Evolutionary conservation across 2,888 invertebrate genomes (phyloP).

Genomic region (Melanostoma scalare): DNA sequence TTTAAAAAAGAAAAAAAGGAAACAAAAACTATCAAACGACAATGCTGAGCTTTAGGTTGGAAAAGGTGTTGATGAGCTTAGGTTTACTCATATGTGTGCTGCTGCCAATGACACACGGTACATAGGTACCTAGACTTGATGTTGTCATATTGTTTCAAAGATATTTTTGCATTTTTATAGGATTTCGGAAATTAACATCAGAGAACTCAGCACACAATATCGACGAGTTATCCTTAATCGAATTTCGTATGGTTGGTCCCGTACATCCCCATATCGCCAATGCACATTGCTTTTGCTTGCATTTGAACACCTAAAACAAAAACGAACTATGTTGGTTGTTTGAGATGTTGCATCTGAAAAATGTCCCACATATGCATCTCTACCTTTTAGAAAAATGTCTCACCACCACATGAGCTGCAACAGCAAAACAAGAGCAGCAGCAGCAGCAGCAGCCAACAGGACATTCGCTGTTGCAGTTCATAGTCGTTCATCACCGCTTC

Average conservation of each 20-base stretch:
- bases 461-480: slow-evolving; percentile 60
- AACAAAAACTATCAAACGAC: too few species aligned
- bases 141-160: slow-evolving; percentile 13
- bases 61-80: too few species aligned
- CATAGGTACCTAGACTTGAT: too few species aligned
- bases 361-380: slow-evolving; percentile 22
- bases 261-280: neutral
- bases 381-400: slow-evolving; percentile 55
- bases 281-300: slow-evolving; percentile 11
- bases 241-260: slow-evolving; percentile 4
- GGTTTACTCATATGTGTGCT: too few species aligned
- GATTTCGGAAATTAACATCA: slow-evolving; percentile 33
- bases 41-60: too few species aligned
- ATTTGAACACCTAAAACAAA: neutral
- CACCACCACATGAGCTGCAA: slow-evolving; percentile 45
- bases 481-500: slow-evolving; percentile 72
- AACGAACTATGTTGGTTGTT: slow-evolving; percentile 32
- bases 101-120: too few species aligned
- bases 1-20: too few species aligned
- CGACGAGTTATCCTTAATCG: slow-evolving; percentile 49
- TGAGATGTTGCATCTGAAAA: slow-evolving; percentile 65
- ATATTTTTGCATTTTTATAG: slow-evolving; percentile 64
- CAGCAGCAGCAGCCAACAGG: slow-evolving; percentile 13
- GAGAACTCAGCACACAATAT: neutral
- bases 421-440: neutral